Base-by-base conservation (phyloP, 2,888 invertebrate species). In the Oligia fasciuncula region DNA sequence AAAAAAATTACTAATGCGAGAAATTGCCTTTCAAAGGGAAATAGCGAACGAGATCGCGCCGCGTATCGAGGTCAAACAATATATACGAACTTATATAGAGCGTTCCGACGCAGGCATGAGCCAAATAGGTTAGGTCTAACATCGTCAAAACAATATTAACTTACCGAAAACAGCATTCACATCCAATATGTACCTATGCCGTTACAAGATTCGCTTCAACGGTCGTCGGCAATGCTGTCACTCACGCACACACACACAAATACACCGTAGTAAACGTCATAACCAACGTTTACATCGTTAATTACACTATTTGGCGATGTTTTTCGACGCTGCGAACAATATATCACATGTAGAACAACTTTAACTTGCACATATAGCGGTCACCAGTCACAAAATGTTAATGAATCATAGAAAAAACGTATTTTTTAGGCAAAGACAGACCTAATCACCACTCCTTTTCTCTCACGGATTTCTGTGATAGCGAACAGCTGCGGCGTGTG, bases 371-470 rank as follows among this genome's bases (percentile, higher is more conserved):
- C 92, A 93, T 93, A 90, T 91, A 89, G 91, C 90, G 90, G 91
- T 90, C 93, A 94, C 93, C 93, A 88, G 89, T 80, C 89, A 89
- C 88, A 91, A 92, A 91, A 91, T 90, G 92, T 89, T 92, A 93
- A 90, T 90, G 91, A 94, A 95, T 95, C 93, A 96, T 96, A 93
- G 94, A 95, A 95, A 96, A 96, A 95, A 93, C 95, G 91, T 94
- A 93, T 91, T 93, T 94, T 95, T 95, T 95, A 92, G 92, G 91
- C 93, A 94, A 96, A 96, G 93, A 95, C 96, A 94, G 92, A 87
- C 93, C 94, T 96, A 96, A 95, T 96, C 96, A 97, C 97, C 97
- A 97, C 96, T 97, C 97, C 97, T 97, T 97, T 96, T 96, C 96
- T 95, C 96, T 96, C 95, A 95, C 95, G 94, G 93, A 94, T 94